Percentiles rank a stretch among this genome's conserved stretches.
phyloP scores from a whole-genome alignment of 2,888 invertebrate species.

The Crematogaster levior region DNA sequence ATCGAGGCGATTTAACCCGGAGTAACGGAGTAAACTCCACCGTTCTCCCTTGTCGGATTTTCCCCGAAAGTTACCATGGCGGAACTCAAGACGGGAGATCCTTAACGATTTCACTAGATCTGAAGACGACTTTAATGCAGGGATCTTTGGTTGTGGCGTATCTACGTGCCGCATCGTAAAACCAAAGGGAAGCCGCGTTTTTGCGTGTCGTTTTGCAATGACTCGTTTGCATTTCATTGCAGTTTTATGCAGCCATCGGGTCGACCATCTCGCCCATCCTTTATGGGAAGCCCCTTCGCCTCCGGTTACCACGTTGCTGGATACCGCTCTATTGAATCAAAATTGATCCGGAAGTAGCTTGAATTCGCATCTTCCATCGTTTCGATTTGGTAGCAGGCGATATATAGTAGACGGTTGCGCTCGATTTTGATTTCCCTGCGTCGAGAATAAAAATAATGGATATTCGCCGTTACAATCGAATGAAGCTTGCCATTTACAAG shows the following conservation, averaged over 20 bases:
- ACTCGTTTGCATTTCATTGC: constrained; percentile 72
- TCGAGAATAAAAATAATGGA: constrained; percentile 25
- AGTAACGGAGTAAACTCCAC: constrained; percentile 38
- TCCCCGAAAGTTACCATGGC: constrained; percentile 30
- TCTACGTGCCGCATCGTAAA: constrained; percentile 55
- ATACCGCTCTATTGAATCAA: constrained; percentile 52
- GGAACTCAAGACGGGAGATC: constrained; percentile 43
- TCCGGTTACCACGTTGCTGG: neutral
- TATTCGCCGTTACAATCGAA: constrained; percentile 21
- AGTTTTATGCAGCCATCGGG: constrained; percentile 63
- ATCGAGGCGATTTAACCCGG: constrained; percentile 39
- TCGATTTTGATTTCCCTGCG: constrained; percentile 6
- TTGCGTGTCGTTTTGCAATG: constrained; percentile 61
- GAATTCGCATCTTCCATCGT: constrained; percentile 49
- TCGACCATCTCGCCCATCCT: constrained; percentile 36
- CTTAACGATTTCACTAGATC: constrained; percentile 56
- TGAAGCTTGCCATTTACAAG: constrained; percentile 23
- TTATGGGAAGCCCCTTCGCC: constrained; percentile 15
- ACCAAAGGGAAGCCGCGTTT: constrained; percentile 57
- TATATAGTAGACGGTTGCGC: neutral
- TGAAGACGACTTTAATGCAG: constrained; percentile 53
- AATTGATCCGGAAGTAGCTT: constrained; percentile 53
- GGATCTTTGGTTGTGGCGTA: constrained; percentile 48
- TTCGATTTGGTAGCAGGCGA: neutral
- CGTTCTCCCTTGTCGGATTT: constrained; percentile 38